phyloP scores from a whole-genome alignment of 2,113 vertebrate species.

The Labrus mixtus region DNA sequence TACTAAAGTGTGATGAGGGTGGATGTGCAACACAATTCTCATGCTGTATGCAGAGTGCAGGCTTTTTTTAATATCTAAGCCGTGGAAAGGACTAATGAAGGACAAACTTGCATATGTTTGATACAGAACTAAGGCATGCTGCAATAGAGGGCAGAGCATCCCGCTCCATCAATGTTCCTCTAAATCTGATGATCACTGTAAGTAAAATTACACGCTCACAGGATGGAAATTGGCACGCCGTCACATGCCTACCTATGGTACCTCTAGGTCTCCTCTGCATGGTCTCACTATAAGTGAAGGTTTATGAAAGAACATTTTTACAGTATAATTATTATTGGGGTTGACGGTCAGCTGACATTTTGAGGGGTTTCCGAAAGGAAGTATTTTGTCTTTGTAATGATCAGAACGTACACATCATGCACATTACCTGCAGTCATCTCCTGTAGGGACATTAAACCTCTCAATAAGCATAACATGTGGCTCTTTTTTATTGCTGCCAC shows the following conservation, averaged over 20 bases:
- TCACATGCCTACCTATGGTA: not conserved
- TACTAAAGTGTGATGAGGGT: not conserved
- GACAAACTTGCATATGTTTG: not conserved
- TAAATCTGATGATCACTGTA: not conserved
- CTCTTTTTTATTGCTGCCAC: not conserved
- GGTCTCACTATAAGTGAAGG: not conserved
- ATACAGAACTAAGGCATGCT: not conserved
- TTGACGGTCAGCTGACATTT: conserved; percentile 1
- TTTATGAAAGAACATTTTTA: too few relatives aligned
- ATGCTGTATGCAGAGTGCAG: too few relatives aligned
- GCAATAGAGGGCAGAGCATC: not conserved
- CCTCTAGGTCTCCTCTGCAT: not conserved
- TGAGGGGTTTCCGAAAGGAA: not conserved
- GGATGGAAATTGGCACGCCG: not conserved
- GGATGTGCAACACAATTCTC: too few relatives aligned
- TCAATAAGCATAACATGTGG: not conserved
- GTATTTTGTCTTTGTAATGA: too few relatives aligned
- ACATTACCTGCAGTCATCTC: not conserved
- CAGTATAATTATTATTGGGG: not conserved
- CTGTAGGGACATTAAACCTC: conserved; percentile 2
- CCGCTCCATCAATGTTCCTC: not conserved
- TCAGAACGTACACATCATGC: too few relatives aligned
- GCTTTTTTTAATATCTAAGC: too few relatives aligned
- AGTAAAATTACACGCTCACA: not conserved
- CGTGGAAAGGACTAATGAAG: not conserved